phyloP scores from a whole-genome alignment of 2,888 invertebrate genomes.

The Megalurothrips usitatus region DNA sequence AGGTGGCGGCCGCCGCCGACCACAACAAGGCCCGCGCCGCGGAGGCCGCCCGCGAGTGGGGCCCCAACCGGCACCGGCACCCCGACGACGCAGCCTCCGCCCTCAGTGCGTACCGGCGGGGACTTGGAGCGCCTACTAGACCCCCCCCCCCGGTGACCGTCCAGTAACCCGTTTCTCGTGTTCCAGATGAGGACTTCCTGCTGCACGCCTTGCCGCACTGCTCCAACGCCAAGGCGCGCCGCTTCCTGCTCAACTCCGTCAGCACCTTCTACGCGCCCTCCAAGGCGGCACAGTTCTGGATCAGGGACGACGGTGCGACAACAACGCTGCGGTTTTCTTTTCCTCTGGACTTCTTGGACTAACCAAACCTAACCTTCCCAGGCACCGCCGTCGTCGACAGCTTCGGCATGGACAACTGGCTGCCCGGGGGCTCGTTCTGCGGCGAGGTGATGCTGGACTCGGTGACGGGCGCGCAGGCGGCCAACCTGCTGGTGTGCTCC shows the following conservation, averaged over 20 bases:
- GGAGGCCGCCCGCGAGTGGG: constrained; percentile 1
- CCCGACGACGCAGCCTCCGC: not conserved
- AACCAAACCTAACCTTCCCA: not conserved
- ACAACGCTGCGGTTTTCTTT: too few relatives aligned
- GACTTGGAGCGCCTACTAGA: too few relatives aligned
- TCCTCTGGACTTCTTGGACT: too few relatives aligned
- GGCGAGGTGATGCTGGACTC: constrained; percentile 7
- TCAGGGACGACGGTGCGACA: constrained; percentile 6
- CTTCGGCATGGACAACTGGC: constrained; percentile 1
- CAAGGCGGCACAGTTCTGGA: constrained; percentile 28
- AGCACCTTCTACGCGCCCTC: constrained; percentile 28
- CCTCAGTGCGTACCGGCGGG: too few relatives aligned
- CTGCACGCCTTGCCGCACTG: constrained; percentile 32
- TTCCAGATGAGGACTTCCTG: constrained; percentile 31
- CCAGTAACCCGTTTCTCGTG: constrained; percentile 29
- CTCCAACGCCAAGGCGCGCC: constrained; percentile 33
- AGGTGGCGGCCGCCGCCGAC: not conserved
- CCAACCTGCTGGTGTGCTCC: constrained; percentile 15
- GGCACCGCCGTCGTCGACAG: constrained; percentile 3
- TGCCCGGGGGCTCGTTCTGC: constrained; percentile 7
- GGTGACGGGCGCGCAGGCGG: not conserved
- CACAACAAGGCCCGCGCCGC: not conserved
- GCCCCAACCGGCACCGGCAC: not conserved
- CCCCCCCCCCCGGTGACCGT: too few relatives aligned
- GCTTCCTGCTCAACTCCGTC: constrained; percentile 32